Percentiles rank a stretch among this genome's conserved stretches.
These are phyloP conservation scores for Pipistrellus pipistrellus DNA, from an alignment of 2,797 vertebrate species.

Conservation along the genomic window DNA sequence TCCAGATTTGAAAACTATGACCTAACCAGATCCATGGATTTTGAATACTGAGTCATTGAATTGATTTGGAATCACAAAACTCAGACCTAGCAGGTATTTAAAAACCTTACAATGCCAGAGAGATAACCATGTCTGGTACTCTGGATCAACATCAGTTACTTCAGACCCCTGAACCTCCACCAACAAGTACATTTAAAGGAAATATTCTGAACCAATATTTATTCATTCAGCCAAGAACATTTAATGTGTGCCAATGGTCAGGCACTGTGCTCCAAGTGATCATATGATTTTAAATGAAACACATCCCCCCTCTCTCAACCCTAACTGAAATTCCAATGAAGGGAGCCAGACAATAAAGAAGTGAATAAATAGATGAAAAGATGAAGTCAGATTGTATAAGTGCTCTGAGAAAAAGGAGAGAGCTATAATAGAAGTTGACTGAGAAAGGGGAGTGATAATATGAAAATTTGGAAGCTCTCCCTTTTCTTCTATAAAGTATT, in stretches of 20 bases:
- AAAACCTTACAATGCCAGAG: background rate
- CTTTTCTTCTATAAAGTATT: constrained; percentile 58
- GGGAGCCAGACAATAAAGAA: constrained; percentile 1
- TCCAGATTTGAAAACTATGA: background rate
- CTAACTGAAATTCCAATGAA: constrained; percentile 2
- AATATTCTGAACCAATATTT: constrained; percentile 17
- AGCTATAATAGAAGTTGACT: background rate
- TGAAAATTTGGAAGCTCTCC: constrained; percentile 45
- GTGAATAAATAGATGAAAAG: constrained; percentile 13
- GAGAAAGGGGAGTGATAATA: background rate
- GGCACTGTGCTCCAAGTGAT: background rate
- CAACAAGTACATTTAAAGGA: background rate
- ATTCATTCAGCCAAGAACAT: constrained; percentile 3
- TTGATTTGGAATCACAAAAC: background rate
- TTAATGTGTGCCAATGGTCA: background rate
- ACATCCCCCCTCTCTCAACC: background rate
- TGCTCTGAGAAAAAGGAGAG: background rate
- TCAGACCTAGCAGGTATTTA: background rate
- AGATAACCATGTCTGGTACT: background rate
- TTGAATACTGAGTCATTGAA: constrained; percentile 10
- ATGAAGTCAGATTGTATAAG: background rate
- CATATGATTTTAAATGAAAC: constrained; percentile 48
- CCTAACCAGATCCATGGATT: background rate
- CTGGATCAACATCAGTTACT: background rate
- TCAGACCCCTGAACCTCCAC: background rate